Evolutionary conservation across 2,113 vertebrate genomes (phyloP), one percentile per base, ranked within the genome.

Genomic region (Podarcis muralis): DNA sequence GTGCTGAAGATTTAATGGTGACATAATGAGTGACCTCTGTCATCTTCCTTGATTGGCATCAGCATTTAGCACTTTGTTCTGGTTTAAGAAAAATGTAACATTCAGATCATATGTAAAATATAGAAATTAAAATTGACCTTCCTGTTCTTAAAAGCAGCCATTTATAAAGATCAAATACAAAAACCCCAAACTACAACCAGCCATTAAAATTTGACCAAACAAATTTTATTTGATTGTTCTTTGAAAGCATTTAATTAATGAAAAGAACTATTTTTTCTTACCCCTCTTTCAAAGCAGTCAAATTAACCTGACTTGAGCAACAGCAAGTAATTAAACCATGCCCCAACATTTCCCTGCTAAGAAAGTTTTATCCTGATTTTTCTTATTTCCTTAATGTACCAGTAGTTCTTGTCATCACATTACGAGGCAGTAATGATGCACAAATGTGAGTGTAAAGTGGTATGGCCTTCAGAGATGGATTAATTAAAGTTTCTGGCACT

Each of bases 401-500:
- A 0, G 62, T 69, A 11, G 35, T 65, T 43, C 16, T 88, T 84
- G 71, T 59, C 12, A 2, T 90, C 0, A 0, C 3, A 0, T 84
- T 84, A 35, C 30, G 12, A 12, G 1, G 11, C 40, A 40, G 27
- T 62, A 71, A 30, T 59, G 68, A 16, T 35, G 22, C n/a, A 62
- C 27, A 84, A 65, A 84, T 65, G 43, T 84, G 74, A 79, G 37
- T 11, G 13, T 62, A 84, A 90, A 86, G 43, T 88, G 16, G 53
- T 37, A 90, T 9, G 27, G 1, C 79, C 83, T 16, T 5, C 16
- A 79, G 77, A 82, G 25, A 65, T 77, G 7, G 53, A 65, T 84
- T 84, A 85, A 18, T 87, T n/a, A 9, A 76, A 77, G 72, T 59
- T 74, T 88, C 27, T 53, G 81, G 32, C 77, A 71, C 23, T 89